Base-by-base conservation (phyloP, 2,797 vertebrate species). In the Myotis planiceps region DNA sequence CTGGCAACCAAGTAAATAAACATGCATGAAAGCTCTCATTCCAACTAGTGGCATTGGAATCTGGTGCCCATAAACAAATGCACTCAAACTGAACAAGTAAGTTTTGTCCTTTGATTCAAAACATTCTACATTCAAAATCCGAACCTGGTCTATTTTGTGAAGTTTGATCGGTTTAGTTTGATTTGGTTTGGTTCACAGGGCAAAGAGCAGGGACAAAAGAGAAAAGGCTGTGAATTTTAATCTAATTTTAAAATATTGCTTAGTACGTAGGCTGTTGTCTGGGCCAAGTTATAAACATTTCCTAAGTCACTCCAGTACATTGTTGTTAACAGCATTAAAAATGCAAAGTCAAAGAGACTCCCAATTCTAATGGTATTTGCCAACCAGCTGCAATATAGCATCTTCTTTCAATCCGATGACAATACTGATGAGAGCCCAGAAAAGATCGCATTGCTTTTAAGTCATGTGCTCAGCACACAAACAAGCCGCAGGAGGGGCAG, bases 341-440 rank as follows among this genome's bases (percentile, higher is more conserved):
- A 65, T 58, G 25, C 45, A 92, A 83, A 89, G 42, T 79, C 68
- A 93, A 94, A 82, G 47, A 60, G 68, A 71, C 34, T 93, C 96
- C 32, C 16, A 47, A 3, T 29, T 83, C 16, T 12, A 90, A 80
- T 34, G 32, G 27, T 13, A 65, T 82, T 85, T 91, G 55, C 49
- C 78, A 81, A 45, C 21, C 32, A 58, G 13, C 25, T 93, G 42
- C n/a, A 37, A 75, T 9, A 58, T 45, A 19, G 34, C 2, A 5
- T 79, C 23, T 80, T 18, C 32, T 74, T 93, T 81, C 51, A 65
- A 75, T 63, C 6, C 16, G 60, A 84, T 83, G 29, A 84, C 93
- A 92, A 72, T 39, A 72, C 16, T 65, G 39, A 69, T 74, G 86
- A 89, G 9, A 18, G 21, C 25, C 71, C 86, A 86, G 58, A 68